phyloP scores from a whole-genome alignment of 2,797 vertebrate genomes.

The Hipposideros larvatus region DNA sequence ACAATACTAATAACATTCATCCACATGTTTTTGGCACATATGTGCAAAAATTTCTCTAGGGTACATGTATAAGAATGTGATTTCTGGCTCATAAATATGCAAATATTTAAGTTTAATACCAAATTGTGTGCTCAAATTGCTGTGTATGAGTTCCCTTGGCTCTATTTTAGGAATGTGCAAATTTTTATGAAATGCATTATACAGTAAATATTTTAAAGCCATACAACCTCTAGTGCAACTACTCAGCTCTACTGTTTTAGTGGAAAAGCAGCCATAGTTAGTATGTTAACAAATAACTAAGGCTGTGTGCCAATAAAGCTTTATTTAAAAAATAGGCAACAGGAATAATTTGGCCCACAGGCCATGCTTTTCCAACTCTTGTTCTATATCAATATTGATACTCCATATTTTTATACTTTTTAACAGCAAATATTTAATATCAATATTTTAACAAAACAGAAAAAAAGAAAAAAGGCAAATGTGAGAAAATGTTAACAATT shows the following conservation, averaged over 20 bases:
- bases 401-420: not conserved
- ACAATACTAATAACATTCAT: not conserved
- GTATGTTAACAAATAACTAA: not conserved
- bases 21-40: not conserved
- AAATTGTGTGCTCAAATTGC: not conserved
- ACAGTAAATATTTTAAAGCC: not conserved
- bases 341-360: not conserved
- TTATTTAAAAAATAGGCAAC: not conserved
- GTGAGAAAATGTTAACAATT: not conserved
- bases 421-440: constrained; percentile 7
- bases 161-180: not conserved
- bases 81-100: not conserved
- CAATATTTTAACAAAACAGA: not conserved
- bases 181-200: not conserved
- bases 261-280: not conserved
- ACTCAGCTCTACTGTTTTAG: not conserved
- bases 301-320: not conserved
- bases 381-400: not conserved
- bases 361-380: not conserved
- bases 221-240: not conserved
- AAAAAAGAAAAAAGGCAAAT: not conserved
- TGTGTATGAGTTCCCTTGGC: not conserved
- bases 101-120: not conserved
- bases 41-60: not conserved
- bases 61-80: not conserved